Conservation (phyloP, 2,113 vertebrate species). For the Petrocephalus zakoni region DNA sequence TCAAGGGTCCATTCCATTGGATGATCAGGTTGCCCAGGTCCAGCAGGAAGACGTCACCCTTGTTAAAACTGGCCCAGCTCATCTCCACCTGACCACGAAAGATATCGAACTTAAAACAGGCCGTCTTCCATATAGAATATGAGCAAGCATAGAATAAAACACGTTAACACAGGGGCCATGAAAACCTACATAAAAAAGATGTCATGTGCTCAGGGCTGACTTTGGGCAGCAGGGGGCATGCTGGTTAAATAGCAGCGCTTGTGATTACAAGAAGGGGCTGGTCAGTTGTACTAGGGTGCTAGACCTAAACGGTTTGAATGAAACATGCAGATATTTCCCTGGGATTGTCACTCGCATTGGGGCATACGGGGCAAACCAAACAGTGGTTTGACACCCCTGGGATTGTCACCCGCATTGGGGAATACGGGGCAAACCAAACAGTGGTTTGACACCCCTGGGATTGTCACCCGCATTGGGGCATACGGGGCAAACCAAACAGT, state of each 20-base stretch:
- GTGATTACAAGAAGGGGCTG: background rate
- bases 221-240: background rate
- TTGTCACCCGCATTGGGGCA: no score
- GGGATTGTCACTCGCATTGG: background rate
- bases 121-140: background rate
- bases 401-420: no score
- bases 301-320: background rate
- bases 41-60: constrained; percentile 75
- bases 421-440: no score
- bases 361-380: background rate
- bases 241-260: background rate
- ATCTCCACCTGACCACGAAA: constrained; percentile 69
- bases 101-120: background rate
- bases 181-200: background rate
- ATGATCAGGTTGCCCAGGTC: constrained; percentile 79
- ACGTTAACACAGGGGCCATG: background rate
- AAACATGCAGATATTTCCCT: background rate
- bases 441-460: no score
- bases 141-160: background rate
- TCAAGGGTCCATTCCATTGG: constrained; percentile 79
- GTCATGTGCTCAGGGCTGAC: background rate
- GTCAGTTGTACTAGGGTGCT: background rate
- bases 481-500: no score
- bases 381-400: background rate
- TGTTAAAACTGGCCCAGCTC: constrained; percentile 80